These are phyloP conservation scores for Cecropterus lyciades DNA, from an alignment of 1,140 invertebrate genomes.

Conservation along the genomic window DNA sequence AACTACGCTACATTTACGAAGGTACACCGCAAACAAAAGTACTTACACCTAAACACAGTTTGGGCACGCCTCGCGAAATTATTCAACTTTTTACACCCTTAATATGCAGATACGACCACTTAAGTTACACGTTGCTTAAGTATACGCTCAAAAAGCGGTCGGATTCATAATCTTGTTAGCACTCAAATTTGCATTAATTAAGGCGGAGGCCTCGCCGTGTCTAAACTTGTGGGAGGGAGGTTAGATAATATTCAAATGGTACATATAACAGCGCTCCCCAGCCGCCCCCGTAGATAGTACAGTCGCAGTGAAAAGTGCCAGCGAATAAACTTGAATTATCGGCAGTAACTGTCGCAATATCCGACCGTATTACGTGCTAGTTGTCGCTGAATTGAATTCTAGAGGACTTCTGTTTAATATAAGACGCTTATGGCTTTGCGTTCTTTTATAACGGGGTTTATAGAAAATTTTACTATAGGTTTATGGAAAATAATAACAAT, in stretches of 20 bases:
- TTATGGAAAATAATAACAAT: no score
- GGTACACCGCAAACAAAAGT: conserved; percentile 22
- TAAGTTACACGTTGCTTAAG: conserved; percentile 62
- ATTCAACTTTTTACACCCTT: conserved; percentile 57
- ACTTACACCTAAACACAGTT: conserved; percentile 30
- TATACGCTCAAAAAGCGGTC: conserved; percentile 73
- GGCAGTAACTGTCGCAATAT: conserved; percentile 32
- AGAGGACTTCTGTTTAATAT: conserved; percentile 27
- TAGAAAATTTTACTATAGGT: no score
- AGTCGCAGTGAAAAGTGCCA: conserved; percentile 41
- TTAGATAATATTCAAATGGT: conserved; percentile 84
- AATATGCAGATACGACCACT: conserved; percentile 65
- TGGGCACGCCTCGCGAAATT: conserved; percentile 37
- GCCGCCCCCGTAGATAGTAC: conserved; percentile 75
- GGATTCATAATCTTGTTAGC: conserved; percentile 84
- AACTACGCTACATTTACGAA: conserved; percentile 10
- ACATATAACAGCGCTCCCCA: conserved; percentile 77
- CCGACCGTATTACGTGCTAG: conserved; percentile 33
- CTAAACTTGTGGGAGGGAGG: conserved; percentile 61
- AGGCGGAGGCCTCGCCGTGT: conserved; percentile 69
- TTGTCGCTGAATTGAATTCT: conserved; percentile 35
- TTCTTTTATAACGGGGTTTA: background rate
- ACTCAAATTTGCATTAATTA: conserved; percentile 84
- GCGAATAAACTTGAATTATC: conserved; percentile 34
- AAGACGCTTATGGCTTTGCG: conserved; percentile 20